phyloP scores from a whole-genome alignment of 2,888 invertebrate species.

The Euproctis similis region DNA sequence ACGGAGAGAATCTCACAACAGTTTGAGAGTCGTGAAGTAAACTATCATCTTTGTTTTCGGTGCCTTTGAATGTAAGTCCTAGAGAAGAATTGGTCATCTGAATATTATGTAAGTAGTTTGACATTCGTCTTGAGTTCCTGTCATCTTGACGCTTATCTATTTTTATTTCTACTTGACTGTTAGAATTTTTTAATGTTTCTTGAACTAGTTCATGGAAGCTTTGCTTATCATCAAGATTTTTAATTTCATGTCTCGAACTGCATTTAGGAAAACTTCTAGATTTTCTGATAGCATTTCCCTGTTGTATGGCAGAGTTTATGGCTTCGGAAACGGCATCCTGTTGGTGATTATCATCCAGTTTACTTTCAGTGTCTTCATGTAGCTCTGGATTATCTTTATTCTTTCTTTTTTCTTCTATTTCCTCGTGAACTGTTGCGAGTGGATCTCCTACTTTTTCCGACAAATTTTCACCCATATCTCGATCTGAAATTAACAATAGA shows the following conservation, averaged over 20 bases:
- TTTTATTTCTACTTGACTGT: conserved; percentile 13
- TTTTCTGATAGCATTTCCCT: conserved; percentile 5
- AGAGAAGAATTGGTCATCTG: conserved; percentile 41
- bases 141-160: conserved; percentile 15
- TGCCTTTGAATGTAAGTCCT: conserved; percentile 35
- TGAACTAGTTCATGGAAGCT: conserved; percentile 7
- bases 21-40: conserved; percentile 49
- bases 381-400: too few species aligned
- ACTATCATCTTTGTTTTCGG: conserved; percentile 36
- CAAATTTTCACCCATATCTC: conserved; percentile 17
- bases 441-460: conserved; percentile 4
- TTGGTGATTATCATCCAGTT: conserved; percentile 3
- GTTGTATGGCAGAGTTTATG: conserved; percentile 6
- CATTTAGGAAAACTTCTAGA: conserved; percentile 6
- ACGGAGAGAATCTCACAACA: conserved; percentile 57
- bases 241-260: conserved; percentile 8
- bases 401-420: conserved; percentile 1
- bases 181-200: conserved; percentile 8
- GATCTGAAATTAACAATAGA: conserved; percentile 15
- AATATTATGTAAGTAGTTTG: conserved; percentile 51
- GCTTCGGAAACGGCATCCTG: conserved; percentile 10
- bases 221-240: conserved; percentile 9
- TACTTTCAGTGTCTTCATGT: too few species aligned
- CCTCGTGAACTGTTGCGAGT: conserved; percentile 5
- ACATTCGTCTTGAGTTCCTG: conserved; percentile 19